Conservation (phyloP, 2,113 vertebrate species). For the Rhinichthys klamathensis region DNA sequence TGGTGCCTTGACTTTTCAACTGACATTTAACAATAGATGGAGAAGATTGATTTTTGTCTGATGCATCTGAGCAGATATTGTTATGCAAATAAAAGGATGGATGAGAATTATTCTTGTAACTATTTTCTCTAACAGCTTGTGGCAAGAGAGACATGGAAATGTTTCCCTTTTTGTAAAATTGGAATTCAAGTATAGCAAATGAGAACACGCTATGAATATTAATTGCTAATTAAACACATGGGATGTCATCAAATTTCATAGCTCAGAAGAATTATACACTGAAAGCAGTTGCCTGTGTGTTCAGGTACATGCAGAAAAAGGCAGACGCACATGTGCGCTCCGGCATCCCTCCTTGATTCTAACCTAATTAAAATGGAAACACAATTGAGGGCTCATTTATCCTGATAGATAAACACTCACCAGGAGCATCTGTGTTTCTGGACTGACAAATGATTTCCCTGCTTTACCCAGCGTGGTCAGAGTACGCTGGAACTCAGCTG, state of each 20-base stretch:
- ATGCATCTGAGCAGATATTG: constrained; percentile 22
- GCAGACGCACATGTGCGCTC: neutral
- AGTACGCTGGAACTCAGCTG: constrained; percentile 89
- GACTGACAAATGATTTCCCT: constrained; percentile 54
- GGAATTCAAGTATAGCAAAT: constrained; percentile 2
- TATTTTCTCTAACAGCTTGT: neutral
- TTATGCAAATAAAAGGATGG: constrained; percentile 30
- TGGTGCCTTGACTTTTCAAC: constrained; percentile 25
- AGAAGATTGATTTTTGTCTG: neutral
- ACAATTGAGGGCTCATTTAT: constrained; percentile 41
- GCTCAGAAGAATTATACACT: neutral
- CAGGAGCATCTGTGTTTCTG: constrained; percentile 80
- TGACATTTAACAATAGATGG: constrained; percentile 43
- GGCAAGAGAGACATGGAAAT: neutral
- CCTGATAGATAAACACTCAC: constrained; percentile 68
- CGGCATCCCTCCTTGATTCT: neutral
- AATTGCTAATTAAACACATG: constrained; percentile 27
- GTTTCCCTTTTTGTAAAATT: neutral
- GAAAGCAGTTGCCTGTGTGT: neutral
- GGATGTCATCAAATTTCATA: constrained; percentile 2
- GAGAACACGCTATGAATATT: constrained; percentile 22
- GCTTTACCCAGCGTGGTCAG: constrained; percentile 76
- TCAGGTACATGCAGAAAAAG: neutral
- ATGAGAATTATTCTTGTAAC: constrained; percentile 11
- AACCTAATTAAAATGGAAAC: constrained; percentile 35